Conservation (phyloP, 2,113 vertebrate genomes). For the Cephalopterus ornatus region DNA sequence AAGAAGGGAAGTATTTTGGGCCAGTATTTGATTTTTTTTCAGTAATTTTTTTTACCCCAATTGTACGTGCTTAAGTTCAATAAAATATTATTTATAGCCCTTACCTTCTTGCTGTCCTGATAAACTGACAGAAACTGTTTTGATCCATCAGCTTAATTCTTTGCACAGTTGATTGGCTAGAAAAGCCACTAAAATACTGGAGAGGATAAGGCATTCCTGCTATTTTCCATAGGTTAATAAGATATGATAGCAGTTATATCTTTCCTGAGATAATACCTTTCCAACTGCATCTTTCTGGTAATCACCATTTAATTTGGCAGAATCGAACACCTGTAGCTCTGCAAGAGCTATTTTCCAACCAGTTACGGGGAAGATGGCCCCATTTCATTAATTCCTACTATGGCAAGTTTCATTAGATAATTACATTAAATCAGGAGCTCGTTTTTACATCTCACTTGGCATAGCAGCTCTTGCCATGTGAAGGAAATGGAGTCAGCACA, state of each 20-base stretch:
- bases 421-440: background rate
- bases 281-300: background rate
- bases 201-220: background rate
- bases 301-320: constrained; percentile 6
- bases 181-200: background rate
- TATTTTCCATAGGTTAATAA: background rate
- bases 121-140: background rate
- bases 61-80: background rate
- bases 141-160: background rate
- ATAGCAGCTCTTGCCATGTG: background rate
- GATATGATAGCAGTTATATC: background rate
- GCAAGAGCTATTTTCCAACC: background rate
- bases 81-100: background rate
- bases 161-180: background rate
- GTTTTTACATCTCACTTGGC: constrained; percentile 14
- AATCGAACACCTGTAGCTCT: constrained; percentile 2
- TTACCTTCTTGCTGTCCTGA: background rate
- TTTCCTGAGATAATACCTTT: background rate
- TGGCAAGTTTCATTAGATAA: background rate
- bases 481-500: background rate
- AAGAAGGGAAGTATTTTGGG: background rate
- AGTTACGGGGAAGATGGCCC: background rate
- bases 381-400: background rate
- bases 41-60: background rate
- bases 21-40: background rate